These are phyloP conservation scores for Neofelis nebulosa DNA, from an alignment of 2,113 vertebrate genomes.

Conservation along the genomic window DNA sequence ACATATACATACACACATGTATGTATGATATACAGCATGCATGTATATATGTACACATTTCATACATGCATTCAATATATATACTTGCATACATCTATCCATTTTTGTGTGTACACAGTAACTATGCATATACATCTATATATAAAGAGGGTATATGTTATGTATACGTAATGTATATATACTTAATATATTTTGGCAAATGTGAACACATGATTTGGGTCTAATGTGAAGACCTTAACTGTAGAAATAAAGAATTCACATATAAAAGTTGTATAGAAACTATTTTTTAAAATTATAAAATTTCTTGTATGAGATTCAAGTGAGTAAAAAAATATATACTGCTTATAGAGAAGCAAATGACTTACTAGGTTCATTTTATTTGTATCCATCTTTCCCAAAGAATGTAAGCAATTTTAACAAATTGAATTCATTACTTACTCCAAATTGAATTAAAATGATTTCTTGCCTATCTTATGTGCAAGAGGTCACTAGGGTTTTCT, in stretches of 20 bases:
- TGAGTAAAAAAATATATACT: neutral
- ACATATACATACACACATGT: too few species aligned
- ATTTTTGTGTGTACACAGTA: neutral
- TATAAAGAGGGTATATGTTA: neutral
- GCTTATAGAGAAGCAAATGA: neutral
- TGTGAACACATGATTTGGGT: neutral
- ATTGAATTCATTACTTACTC: neutral
- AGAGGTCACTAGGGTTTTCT: constrained; percentile 42
- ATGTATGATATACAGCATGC: neutral
- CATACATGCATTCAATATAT: neutral
- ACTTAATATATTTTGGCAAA: neutral
- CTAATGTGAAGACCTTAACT: neutral
- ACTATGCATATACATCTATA: neutral
- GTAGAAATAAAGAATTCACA: neutral
- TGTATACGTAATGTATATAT: neutral
- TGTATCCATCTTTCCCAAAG: neutral
- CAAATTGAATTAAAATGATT: constrained; percentile 44
- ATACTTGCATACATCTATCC: neutral
- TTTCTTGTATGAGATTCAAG: neutral
- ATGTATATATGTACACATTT: neutral
- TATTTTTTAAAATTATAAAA: constrained; percentile 8
- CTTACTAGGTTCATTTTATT: constrained; percentile 16
- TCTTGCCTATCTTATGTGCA: neutral
- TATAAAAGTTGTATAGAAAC: neutral
- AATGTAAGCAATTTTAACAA: constrained; percentile 35